phyloP scores from a whole-genome alignment of 53 echinoderm and acorn worm species.

The Actinopyga echinites region DNA sequence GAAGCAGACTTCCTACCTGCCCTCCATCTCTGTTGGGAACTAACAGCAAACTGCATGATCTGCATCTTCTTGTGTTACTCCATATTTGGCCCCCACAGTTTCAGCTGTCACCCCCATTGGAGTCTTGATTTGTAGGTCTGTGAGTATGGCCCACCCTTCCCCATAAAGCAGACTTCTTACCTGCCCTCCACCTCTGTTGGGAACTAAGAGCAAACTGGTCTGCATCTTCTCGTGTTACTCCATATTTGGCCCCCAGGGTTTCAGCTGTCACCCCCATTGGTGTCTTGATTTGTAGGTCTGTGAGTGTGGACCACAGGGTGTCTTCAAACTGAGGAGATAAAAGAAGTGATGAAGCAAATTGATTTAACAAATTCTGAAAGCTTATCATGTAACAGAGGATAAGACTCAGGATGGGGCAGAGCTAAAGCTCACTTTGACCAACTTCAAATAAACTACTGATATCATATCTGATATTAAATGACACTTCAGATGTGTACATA shows the following conservation, averaged over 20 bases:
- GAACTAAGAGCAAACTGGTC: constrained; percentile 85
- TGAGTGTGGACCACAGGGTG: constrained; percentile 89
- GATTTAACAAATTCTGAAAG: not conserved
- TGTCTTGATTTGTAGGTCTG: constrained; percentile 93
- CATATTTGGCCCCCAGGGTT: constrained; percentile 82
- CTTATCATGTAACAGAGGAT: too few relatives aligned
- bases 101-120: constrained; percentile 98
- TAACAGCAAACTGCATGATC: constrained; percentile 87
- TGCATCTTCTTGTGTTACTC: constrained; percentile 79
- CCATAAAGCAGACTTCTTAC: constrained; percentile 19
- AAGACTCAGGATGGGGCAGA: too few relatives aligned
- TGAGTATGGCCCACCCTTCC: too few relatives aligned
- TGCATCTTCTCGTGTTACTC: constrained; percentile 80
- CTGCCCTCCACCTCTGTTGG: constrained; percentile 86
- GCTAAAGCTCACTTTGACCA: too few relatives aligned
- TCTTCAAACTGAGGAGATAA: constrained; percentile 74
- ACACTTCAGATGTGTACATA: too few relatives aligned
- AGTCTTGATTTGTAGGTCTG: too few relatives aligned
- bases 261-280: constrained; percentile 98
- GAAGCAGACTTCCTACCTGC: constrained; percentile 45
- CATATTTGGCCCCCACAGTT: constrained; percentile 82
- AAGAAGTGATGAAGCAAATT: not conserved
- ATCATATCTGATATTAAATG: too few relatives aligned
- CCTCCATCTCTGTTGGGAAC: constrained; percentile 85
- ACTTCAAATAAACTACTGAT: too few relatives aligned